Conservation (phyloP, 2,113 vertebrate genomes). For the Cygnus buccinator region DNA sequence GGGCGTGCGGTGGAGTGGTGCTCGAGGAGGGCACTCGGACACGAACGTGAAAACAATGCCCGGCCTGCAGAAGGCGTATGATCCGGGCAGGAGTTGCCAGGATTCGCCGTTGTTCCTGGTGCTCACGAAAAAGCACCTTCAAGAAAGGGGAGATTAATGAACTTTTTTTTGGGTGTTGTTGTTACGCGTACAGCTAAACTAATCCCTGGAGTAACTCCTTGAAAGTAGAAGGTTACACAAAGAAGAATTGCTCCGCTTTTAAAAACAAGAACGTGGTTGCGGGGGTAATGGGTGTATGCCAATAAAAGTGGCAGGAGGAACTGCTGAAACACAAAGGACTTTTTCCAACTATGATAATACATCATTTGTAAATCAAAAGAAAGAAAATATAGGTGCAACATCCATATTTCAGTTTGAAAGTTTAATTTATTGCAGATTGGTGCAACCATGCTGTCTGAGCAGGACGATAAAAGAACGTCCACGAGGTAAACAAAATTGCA, state of each 20-base stretch:
- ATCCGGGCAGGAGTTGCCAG: too few species aligned
- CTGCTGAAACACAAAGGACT: neutral
- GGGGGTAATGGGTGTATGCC: neutral
- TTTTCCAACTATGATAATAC: neutral
- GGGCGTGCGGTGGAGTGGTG: neutral
- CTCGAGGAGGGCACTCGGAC: neutral
- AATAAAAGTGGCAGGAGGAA: neutral
- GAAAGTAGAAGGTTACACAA: neutral
- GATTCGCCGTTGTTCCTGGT: too few species aligned
- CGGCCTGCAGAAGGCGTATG: rapidly evolving
- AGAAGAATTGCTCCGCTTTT: neutral
- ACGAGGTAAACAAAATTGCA: neutral
- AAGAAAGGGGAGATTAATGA: neutral
- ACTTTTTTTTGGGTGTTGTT: too few species aligned
- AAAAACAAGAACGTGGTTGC: neutral
- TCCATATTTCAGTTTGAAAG: neutral
- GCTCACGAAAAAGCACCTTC: neutral
- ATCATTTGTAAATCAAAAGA: neutral
- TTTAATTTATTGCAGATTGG: neutral
- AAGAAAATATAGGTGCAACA: neutral
- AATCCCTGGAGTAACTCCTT: neutral
- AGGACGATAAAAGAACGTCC: neutral
- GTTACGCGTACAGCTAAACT: neutral
- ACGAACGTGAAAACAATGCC: rapidly evolving
- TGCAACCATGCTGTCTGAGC: neutral